phyloP scores from a whole-genome alignment of 2,797 vertebrate species.

The Danionella dracula region DNA sequence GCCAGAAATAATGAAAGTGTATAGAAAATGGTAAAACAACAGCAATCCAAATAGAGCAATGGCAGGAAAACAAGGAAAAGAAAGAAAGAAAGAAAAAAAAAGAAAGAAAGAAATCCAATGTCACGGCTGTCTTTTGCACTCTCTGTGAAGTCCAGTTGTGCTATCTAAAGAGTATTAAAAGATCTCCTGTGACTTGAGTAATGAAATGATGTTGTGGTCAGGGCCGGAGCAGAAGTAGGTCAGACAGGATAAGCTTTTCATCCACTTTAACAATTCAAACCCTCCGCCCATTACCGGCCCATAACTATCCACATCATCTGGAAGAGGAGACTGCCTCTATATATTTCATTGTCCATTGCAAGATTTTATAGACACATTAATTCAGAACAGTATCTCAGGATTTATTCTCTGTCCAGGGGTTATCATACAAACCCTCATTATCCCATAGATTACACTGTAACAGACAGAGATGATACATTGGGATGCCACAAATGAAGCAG shows the following conservation, averaged over 20 bases:
- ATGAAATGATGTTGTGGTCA: slow-evolving; percentile 37
- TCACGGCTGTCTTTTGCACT: not conserved
- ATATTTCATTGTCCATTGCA: not conserved
- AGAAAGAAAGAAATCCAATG: not conserved
- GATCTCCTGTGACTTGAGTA: slow-evolving; percentile 8
- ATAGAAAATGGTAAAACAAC: not conserved
- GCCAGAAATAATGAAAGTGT: not conserved
- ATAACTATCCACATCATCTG: slow-evolving; percentile 44
- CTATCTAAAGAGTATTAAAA: not conserved
- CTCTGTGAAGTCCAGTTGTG: not conserved
- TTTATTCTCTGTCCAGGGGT: not conserved
- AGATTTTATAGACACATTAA: not conserved
- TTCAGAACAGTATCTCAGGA: not conserved
- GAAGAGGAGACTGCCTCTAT: slow-evolving; percentile 50
- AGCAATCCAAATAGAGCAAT: not conserved
- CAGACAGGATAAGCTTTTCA: slow-evolving; percentile 75
- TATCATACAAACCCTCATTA: not conserved
- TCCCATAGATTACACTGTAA: not conserved
- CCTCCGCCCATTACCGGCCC: slow-evolving; percentile 42
- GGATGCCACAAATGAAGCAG: not conserved
- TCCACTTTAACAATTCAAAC: slow-evolving; percentile 60
- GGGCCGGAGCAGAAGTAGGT: slow-evolving; percentile 58
- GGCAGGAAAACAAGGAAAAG: not conserved
- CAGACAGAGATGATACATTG: not conserved
- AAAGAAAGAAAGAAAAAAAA: not conserved